A percentile compares a stretch with the other conserved stretches of the same genome.
phyloP scores from a whole-genome alignment of 2,888 invertebrate species.

The Drosophila cracens region DNA sequence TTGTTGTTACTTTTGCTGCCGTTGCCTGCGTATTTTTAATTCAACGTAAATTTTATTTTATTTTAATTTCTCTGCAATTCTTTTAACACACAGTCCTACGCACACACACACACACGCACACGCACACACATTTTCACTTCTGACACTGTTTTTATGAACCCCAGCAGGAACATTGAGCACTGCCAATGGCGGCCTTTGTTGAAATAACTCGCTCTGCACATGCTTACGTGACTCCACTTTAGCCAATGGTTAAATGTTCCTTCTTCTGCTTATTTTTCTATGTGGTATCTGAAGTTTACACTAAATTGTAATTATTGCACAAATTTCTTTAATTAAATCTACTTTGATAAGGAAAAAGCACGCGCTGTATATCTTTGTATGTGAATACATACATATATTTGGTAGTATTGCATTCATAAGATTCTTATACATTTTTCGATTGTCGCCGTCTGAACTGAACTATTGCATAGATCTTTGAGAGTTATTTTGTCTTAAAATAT shows the following conservation, averaged over 20 bases:
- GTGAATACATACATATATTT: background rate
- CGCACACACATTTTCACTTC: constrained; percentile 16
- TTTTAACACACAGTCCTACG: constrained; percentile 53
- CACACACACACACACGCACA: constrained; percentile 21
- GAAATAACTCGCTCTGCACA: constrained; percentile 54
- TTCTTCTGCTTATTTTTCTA: background rate
- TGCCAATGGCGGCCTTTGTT: constrained; percentile 43
- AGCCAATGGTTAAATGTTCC: constrained; percentile 17
- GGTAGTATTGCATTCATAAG: background rate
- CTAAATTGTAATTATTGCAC: constrained; percentile 52
- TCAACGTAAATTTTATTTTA: constrained; percentile 82
- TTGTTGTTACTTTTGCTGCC: constrained; percentile 18
- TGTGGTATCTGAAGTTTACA: constrained; percentile 17
- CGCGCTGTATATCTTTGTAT: background rate
- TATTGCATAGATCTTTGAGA: background rate
- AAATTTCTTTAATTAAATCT: constrained; percentile 38
- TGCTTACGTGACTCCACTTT: constrained; percentile 65
- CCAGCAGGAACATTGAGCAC: constrained; percentile 26
- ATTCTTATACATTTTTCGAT: background rate
- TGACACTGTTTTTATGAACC: constrained; percentile 46
- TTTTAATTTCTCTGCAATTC: constrained; percentile 79
- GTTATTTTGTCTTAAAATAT: background rate
- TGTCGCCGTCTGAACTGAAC: background rate
- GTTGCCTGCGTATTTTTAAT: constrained; percentile 69
- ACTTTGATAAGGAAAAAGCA: background rate